Evolutionary conservation across 2,888 invertebrate species (phyloP), one percentile per base, ranked within the genome.

Genomic region (Caenorhabditis sp.): DNA sequence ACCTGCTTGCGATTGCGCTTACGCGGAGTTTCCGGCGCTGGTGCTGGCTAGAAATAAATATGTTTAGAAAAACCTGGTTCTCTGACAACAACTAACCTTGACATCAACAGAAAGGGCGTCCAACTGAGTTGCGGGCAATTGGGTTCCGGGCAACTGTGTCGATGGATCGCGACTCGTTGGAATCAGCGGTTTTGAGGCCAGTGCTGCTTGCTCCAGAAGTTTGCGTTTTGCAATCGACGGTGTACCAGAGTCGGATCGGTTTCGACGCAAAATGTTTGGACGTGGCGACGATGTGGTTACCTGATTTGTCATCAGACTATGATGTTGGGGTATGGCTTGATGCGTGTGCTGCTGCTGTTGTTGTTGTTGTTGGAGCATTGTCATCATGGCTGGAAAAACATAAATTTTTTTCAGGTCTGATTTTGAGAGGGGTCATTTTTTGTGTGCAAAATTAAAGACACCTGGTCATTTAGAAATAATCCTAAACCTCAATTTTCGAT

Each of bases 1-100:
- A 27, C 37, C 19, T 58, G 58, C 37, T 58, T 58, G 5, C 58
- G 23, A 58, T 37, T 58, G 3, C 58, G 31, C n/a, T 37, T 36
- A 21, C 58, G 5, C 2, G 58, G 36, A 27, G 37, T 37, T 27
- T 55, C 55, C n/a, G 3, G 55, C 10, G 4, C 17, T 58, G 58
- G 55, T 10, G n/a, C n/a, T n/a, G 55, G 21, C 21, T 50, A 4
- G 17, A 19, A n/a, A n/a, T 8, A 19, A 4, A 4, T 4, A 8
- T n/a, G 50, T n/a, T n/a, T 50, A 37, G 37, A 37, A 37, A 37
- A 37, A 37, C 8, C 8, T 37, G 37, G 10, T 37, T 37, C 8
- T 14, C 37, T 37, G 8, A 8, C 14, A 31, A 31, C 31, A 10
- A 31, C 10, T 6, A 6, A 31, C 31, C 31, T 43, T 43, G 12